Evolutionary conservation across 2,888 invertebrate genomes (phyloP), one percentile per base, ranked within the genome.

Genomic region (Agrypnus murinus): DNA sequence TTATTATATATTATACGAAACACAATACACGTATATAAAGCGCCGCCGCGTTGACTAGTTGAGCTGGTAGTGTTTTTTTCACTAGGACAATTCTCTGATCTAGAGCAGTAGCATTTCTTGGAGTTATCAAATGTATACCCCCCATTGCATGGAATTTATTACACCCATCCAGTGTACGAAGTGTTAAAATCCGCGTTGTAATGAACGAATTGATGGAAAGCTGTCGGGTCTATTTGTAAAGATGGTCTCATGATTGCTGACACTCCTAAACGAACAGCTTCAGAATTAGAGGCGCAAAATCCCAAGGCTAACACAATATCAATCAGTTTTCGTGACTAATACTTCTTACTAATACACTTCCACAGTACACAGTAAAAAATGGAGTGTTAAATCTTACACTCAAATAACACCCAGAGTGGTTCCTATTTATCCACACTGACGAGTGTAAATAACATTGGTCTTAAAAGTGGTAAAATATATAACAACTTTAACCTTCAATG

Each of bases 101-200:
- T 59, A 43, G 45, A 59, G 40, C 25, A 32, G 38, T 38, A 40
- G 58, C 58, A 17, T 58, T 32, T 38, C 9, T 58, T 1, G 59
- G 43, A 1, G 59, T 45, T 43, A 60, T 43, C n/a, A 15, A 62
- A 17, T 62, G 64, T 19, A 63, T 63, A 17, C 38, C 40, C 25
- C 38, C 58, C 34, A 58, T 58, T 38, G 40, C 58, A 38, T 36
- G 50, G 17, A 50, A 63, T 12, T 17, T 50, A 46, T 63, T 48
- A 34, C 17, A 48, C 10, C 50, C 53, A 55, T 43, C 64, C 34
- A 64, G 12, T 53, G 64, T 64, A 40, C 43, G 63, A n/a, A n/a
- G 12, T 62, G 31, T 62, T 62, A 32, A 62, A 45, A 62, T 62
- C 48, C 6, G 64, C 55, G 34, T 64, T 64, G 43, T 64, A 53